Evolutionary conservation across 2,888 invertebrate genomes (phyloP).

Genomic region (Polia nebulosa): DNA sequence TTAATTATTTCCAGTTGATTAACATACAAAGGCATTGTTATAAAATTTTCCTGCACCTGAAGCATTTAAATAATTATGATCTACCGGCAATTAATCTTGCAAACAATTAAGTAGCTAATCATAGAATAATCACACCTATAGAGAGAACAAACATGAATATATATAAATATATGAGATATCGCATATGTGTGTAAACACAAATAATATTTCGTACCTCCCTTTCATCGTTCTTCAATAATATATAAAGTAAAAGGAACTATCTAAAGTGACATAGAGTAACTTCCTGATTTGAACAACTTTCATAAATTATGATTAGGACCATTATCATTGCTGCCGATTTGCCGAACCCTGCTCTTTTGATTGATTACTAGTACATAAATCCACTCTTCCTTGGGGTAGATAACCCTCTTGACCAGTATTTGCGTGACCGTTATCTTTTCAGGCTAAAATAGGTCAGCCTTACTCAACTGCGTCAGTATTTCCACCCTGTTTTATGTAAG

Average conservation of each 20-base stretch:
- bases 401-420: not conserved
- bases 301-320: too few relatives aligned
- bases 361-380: too few relatives aligned
- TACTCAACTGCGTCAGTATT: not conserved
- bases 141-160: not conserved
- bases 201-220: too few relatives aligned
- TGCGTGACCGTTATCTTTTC: slow-evolving; percentile 13
- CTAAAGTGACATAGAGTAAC: too few relatives aligned
- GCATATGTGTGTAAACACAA: too few relatives aligned
- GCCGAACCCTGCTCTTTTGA: too few relatives aligned
- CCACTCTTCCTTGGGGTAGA: not conserved
- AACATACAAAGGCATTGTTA: slow-evolving; percentile 45
- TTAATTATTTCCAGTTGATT: slow-evolving; percentile 21
- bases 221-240: too few relatives aligned
- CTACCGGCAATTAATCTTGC: slow-evolving; percentile 1
- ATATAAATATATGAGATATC: too few relatives aligned
- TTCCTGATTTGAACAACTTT: too few relatives aligned
- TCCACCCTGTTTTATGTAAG: not conserved
- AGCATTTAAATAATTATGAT: slow-evolving; percentile 7
- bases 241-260: too few relatives aligned
- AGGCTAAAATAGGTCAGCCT: slow-evolving; percentile 7
- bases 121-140: not conserved
- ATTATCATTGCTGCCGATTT: too few relatives aligned
- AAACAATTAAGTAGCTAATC: slow-evolving; percentile 2
- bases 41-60: slow-evolving; percentile 25